Conservation (phyloP, 1,140 invertebrate species). For the Drosophila ficusphila region DNA sequence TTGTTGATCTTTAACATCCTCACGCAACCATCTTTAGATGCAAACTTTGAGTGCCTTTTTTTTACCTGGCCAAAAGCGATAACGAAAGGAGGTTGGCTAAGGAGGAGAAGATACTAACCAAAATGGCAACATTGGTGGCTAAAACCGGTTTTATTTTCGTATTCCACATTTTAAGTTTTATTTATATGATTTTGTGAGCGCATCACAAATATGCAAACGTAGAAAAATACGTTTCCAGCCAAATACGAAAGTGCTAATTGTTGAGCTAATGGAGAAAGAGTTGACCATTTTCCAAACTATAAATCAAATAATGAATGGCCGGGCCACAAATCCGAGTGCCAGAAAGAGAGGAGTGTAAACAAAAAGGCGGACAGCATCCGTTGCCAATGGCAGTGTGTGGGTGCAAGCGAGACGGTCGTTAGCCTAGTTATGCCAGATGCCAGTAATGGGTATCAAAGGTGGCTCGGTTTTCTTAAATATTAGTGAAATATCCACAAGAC, state of each 20-base stretch:
- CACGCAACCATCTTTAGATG: conserved; percentile 37
- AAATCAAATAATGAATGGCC: conserved; percentile 76
- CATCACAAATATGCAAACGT: conserved; percentile 38
- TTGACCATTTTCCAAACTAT: conserved; percentile 58
- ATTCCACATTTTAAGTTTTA: conserved; percentile 6
- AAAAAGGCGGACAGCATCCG: conserved; percentile 63
- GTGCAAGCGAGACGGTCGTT: conserved; percentile 13
- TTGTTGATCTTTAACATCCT: conserved; percentile 9
- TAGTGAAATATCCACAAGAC: too few relatives aligned
- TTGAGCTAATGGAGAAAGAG: conserved; percentile 37
- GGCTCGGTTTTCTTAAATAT: neutral
- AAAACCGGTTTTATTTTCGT: conserved; percentile 58
- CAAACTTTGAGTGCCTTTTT: conserved; percentile 15
- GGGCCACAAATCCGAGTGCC: conserved; percentile 11
- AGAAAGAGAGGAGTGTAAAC: conserved; percentile 51
- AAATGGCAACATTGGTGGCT: conserved; percentile 68
- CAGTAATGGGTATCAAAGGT: neutral
- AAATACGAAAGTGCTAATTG: conserved; percentile 62
- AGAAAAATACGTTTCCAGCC: conserved; percentile 44
- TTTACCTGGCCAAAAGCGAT: conserved; percentile 43
- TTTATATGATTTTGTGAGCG: conserved; percentile 23
- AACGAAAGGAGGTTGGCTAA: conserved; percentile 8
- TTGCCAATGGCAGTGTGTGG: conserved; percentile 14
- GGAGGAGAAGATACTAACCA: conserved; percentile 28
- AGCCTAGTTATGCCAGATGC: conserved; percentile 36